A percentile compares a stretch with the other conserved stretches of the same genome.
Evolutionary conservation across 2,888 invertebrate species (phyloP).

Genomic region (Trypoxylon attenuatum): DNA sequence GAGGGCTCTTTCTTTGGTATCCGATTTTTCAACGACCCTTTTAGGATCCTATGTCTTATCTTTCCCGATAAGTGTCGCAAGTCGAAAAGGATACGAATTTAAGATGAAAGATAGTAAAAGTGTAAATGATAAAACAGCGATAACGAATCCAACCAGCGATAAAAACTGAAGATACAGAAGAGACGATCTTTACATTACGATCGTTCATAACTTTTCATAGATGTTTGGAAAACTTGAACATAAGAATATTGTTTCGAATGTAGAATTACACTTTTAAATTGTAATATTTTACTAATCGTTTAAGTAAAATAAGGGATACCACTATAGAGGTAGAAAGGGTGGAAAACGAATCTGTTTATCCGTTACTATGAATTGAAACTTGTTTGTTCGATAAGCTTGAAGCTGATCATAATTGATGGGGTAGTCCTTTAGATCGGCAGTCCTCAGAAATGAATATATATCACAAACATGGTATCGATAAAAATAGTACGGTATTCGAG

Average conservation of each 20-base stretch:
- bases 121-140: slow-evolving; percentile 15
- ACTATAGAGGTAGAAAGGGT: too few species aligned
- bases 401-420: background rate
- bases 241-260: background rate
- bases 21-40: slow-evolving; percentile 1
- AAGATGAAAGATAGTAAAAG: slow-evolving; percentile 19
- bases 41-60: slow-evolving; percentile 20
- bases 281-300: too few species aligned
- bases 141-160: slow-evolving; percentile 19
- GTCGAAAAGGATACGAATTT: background rate
- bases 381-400: background rate
- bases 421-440: slow-evolving; percentile 14
- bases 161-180: background rate
- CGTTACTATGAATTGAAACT: too few species aligned
- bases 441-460: slow-evolving; percentile 45
- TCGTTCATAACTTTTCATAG: too few species aligned
- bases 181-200: too few species aligned
- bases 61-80: slow-evolving; percentile 9
- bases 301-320: too few species aligned
- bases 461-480: slow-evolving; percentile 62
- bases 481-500: slow-evolving; percentile 72
- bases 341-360: too few species aligned
- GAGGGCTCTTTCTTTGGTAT: background rate
- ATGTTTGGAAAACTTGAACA: too few species aligned
- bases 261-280: too few species aligned